Evolutionary conservation across 2,888 invertebrate species (phyloP).

Genomic region (Carcina quercana): DNA sequence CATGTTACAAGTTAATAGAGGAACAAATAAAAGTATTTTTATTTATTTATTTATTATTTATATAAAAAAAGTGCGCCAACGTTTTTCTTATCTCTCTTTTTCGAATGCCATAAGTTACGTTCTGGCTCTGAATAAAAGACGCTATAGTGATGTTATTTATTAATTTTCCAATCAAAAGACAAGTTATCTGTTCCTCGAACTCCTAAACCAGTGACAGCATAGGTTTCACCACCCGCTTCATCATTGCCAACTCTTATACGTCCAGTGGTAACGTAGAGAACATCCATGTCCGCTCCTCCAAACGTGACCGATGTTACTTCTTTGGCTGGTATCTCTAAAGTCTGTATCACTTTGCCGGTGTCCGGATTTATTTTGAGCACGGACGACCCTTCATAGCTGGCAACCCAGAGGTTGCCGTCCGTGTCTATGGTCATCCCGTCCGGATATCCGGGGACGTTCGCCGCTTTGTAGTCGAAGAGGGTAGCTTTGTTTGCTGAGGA

Average conservation of each 20-base stretch:
- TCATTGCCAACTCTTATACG: constrained; percentile 57
- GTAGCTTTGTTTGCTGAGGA: constrained; percentile 73
- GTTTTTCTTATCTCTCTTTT: background rate
- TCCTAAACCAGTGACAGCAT: constrained; percentile 65
- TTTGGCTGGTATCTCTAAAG: constrained; percentile 77
- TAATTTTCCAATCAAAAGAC: background rate
- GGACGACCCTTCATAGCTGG: constrained; percentile 79
- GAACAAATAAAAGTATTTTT: no score
- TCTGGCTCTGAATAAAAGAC: no score
- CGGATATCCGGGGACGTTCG: constrained; percentile 63
- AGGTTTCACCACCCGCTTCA: constrained; percentile 64
- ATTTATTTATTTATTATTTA: no score
- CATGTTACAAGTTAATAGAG: no score
- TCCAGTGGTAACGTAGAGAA: constrained; percentile 81
- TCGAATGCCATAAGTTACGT: no score
- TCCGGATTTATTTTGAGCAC: constrained; percentile 73
- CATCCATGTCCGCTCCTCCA: constrained; percentile 79
- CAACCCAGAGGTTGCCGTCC: constrained; percentile 85
- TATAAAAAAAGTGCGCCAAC: no score
- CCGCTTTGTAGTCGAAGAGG: constrained; percentile 72
- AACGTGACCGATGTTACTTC: constrained; percentile 82
- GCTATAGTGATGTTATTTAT: no score
- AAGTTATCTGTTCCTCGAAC: constrained; percentile 50
- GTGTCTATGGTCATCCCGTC: constrained; percentile 89
- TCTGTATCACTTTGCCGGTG: constrained; percentile 69